Conservation (phyloP, 2,888 invertebrate species). For the Elysia crispata region DNA sequence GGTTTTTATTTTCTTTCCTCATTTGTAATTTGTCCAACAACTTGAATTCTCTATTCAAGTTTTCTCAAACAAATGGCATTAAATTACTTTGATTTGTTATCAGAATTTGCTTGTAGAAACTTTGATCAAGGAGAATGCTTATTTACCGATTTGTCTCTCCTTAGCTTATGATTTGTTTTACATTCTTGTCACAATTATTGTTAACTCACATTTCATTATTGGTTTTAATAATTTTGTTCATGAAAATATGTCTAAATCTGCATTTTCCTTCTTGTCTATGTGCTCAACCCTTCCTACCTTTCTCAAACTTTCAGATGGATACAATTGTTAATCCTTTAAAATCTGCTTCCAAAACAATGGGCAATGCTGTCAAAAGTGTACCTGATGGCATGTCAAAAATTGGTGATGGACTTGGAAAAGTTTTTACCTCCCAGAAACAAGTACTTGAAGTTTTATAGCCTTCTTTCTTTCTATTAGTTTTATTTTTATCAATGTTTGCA, state of each 20-base stretch:
- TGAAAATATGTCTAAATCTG: too few relatives aligned
- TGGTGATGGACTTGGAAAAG: conserved; percentile 82
- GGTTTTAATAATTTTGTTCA: too few relatives aligned
- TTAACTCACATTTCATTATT: not conserved
- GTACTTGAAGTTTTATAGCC: conserved; percentile 5
- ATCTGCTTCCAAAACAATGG: conserved; percentile 87
- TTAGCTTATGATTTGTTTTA: too few relatives aligned
- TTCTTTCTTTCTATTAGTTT: too few relatives aligned
- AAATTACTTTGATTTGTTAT: not conserved
- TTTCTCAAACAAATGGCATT: not conserved
- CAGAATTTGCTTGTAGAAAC: too few relatives aligned
- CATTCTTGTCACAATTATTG: too few relatives aligned
- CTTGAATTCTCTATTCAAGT: not conserved
- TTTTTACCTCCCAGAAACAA: conserved; percentile 56
- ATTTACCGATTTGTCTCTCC: too few relatives aligned
- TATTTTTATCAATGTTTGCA: too few relatives aligned
- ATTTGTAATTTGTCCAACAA: not conserved
- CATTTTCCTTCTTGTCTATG: too few relatives aligned
- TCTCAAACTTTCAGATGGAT: conserved; percentile 74
- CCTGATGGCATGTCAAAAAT: conserved; percentile 85
- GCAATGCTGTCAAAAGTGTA: conserved; percentile 88
- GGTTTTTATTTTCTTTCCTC: too few relatives aligned
- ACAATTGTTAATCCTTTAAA: conserved; percentile 88
- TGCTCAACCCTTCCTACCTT: too few relatives aligned
- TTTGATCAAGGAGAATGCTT: too few relatives aligned